A percentile compares a stretch with the other conserved stretches of the same genome.
phyloP scores from a whole-genome alignment of 2,797 vertebrate genomes.

The Naso thynnoides region DNA sequence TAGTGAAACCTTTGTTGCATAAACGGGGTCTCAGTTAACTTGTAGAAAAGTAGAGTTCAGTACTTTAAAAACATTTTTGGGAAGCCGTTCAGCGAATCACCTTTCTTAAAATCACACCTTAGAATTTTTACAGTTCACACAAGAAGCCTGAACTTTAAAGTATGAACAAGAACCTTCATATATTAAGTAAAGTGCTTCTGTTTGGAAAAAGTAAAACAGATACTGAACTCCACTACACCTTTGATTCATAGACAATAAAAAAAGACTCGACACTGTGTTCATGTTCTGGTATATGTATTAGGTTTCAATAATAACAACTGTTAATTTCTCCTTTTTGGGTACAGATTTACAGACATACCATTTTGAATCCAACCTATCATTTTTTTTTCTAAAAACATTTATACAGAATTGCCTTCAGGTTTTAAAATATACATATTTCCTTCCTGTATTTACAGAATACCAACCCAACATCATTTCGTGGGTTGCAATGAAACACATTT shows the following conservation, averaged over 20 bases:
- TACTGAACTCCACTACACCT: too few relatives aligned
- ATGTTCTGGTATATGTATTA: slow-evolving; percentile 84
- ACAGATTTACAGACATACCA: slow-evolving; percentile 87
- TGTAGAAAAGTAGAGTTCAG: not conserved
- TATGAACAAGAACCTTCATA: not conserved
- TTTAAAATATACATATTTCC: slow-evolving; percentile 91
- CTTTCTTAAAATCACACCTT: not conserved
- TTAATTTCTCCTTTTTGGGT: slow-evolving; percentile 82
- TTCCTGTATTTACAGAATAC: slow-evolving; percentile 85
- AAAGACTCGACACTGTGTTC: slow-evolving; percentile 58
- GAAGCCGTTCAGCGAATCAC: not conserved
- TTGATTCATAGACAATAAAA: slow-evolving; percentile 14
- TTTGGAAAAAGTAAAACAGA: too few relatives aligned
- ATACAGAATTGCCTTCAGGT: slow-evolving; percentile 86
- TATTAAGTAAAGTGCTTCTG: not conserved
- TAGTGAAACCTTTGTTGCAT: too few relatives aligned
- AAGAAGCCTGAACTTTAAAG: too few relatives aligned
- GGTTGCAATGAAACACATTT: slow-evolving; percentile 66
- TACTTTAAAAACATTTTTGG: not conserved
- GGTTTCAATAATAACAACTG: slow-evolving; percentile 83
- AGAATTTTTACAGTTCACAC: not conserved
- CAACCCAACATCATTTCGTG: slow-evolving; percentile 64
- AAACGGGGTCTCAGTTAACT: not conserved
- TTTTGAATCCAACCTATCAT: slow-evolving; percentile 76
- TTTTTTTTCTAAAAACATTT: slow-evolving; percentile 88